Percentiles rank a stretch among this genome's conserved stretches.
Evolutionary conservation across 1,140 invertebrate species (phyloP).

Genomic region (Anagrus nilaparvatae): DNA sequence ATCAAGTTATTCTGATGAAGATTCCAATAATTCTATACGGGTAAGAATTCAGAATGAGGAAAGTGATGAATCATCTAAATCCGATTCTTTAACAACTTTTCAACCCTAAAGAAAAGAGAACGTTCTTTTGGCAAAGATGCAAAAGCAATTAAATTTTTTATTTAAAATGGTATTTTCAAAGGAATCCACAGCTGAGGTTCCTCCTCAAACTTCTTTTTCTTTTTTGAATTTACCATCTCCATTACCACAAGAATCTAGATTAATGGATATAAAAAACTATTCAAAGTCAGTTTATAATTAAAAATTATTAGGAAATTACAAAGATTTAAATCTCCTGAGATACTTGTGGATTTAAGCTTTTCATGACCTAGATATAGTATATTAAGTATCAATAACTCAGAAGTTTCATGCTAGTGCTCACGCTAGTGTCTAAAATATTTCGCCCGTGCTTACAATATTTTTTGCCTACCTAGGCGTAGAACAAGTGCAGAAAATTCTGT

Average conservation of each 20-base stretch:
- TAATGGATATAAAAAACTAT: conserved; percentile 11
- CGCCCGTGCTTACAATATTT: too few relatives aligned
- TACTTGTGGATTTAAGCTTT: too few relatives aligned
- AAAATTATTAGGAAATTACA: conserved; percentile 7
- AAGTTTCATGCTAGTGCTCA: too few relatives aligned
- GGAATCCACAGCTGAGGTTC: too few relatives aligned
- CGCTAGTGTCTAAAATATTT: too few relatives aligned
- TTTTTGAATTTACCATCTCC: background rate
- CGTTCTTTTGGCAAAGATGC: background rate
- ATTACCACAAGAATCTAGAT: background rate
- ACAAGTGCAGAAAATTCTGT: too few relatives aligned
- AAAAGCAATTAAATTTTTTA: background rate
- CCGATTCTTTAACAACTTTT: background rate
- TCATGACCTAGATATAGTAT: too few relatives aligned
- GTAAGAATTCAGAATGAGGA: background rate
- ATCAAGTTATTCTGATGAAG: background rate
- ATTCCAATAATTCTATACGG: background rate
- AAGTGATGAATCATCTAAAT: background rate
- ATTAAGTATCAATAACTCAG: too few relatives aligned
- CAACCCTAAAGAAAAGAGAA: background rate
- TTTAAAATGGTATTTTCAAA: too few relatives aligned
- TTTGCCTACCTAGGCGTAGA: too few relatives aligned
- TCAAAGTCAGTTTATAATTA: conserved; percentile 11
- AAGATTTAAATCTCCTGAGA: conserved; percentile 10
- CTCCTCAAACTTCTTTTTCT: background rate